Percentiles rank a stretch among this genome's conserved stretches.
Conservation (phyloP, 2,113 vertebrate species). For the Campylomormyrus numenius region DNA sequence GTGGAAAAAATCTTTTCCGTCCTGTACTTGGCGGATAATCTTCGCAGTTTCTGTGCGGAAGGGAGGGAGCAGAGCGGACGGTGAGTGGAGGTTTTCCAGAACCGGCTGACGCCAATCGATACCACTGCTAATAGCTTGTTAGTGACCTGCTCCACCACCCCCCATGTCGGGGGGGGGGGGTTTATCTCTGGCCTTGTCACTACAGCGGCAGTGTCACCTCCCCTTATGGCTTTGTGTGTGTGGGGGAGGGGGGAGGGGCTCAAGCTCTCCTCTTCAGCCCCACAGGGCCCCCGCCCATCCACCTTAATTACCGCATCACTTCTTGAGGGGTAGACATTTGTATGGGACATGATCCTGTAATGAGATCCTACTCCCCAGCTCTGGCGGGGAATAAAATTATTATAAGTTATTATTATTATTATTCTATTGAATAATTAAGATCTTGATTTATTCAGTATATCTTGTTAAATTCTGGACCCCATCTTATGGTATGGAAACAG, state of each 20-base stretch:
- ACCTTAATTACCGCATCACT: constrained; percentile 13
- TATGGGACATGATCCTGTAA: background rate
- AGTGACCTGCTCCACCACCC: background rate
- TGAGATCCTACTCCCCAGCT: constrained; percentile 11
- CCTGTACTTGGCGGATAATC: constrained; percentile 94
- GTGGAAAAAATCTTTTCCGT: constrained; percentile 97
- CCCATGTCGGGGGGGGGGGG: background rate
- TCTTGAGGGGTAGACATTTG: background rate
- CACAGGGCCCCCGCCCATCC: background rate
- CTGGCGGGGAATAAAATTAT: background rate
- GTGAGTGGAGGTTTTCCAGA: background rate
- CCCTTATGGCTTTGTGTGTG: background rate
- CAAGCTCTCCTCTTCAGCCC: background rate
- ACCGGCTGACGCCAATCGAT: background rate
- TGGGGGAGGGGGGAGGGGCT: background rate
- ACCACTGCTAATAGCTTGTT: background rate
- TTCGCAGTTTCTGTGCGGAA: constrained; percentile 78
- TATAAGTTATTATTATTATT: background rate
- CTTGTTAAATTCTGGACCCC: background rate
- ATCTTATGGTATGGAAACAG: background rate
- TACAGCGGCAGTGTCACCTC: background rate
- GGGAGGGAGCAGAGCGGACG: background rate
- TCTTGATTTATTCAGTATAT: background rate
- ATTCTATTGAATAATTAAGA: constrained; percentile 8
- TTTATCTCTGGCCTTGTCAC: background rate